Evolutionary conservation across 2,113 vertebrate species (phyloP), one percentile per base, ranked within the genome.

Genomic region (Heterochromis multidens): DNA sequence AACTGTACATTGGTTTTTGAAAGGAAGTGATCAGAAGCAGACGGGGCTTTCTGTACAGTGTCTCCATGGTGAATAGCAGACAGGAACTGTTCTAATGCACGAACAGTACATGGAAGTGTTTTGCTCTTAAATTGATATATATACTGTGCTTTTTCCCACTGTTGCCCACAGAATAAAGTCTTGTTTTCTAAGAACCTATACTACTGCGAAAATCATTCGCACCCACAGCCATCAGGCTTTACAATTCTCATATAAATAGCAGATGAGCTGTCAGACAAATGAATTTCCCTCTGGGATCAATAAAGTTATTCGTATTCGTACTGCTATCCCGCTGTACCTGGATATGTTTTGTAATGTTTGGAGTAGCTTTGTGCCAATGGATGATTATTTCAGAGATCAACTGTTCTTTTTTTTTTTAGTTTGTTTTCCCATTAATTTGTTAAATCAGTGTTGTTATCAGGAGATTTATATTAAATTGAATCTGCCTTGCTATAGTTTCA

Each of bases 1-100:
- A 84, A 58, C 70, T 58, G 58, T 57, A 29, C 40, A 77, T 79
- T 80, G 46, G 23, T 79, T 87, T 86, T 78, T 52, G 83, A 77
- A 91, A 27, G 60, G 63, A 43, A 27, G 23, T 59, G 33, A 82
- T 87, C 80, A 72, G 82, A 79, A 9, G 14, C 49, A 76, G 25
- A 19, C 10, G 11, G 14, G 7, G 23, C 56, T 78, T 9, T n/a
- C 52, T 74, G 58, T 70, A 16, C 9, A 19, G 31, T 4, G 13
- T 19, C 23, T 86, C 60, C 31, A 27, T 33, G 37, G 33, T 79
- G n/a, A 27, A 21, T 29, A n/a, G 29, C 9, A 59, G 46, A 60
- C 7, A 43, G 14, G 54, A 77, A 33, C 3, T 6, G 16, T 9
- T 86, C 2, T 60, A 7, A 40, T 76, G 31, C 31, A 21, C 7